These are phyloP conservation scores for Illadopsis cleaveri DNA, from an alignment of 2,113 vertebrate genomes.

Conservation along the genomic window DNA sequence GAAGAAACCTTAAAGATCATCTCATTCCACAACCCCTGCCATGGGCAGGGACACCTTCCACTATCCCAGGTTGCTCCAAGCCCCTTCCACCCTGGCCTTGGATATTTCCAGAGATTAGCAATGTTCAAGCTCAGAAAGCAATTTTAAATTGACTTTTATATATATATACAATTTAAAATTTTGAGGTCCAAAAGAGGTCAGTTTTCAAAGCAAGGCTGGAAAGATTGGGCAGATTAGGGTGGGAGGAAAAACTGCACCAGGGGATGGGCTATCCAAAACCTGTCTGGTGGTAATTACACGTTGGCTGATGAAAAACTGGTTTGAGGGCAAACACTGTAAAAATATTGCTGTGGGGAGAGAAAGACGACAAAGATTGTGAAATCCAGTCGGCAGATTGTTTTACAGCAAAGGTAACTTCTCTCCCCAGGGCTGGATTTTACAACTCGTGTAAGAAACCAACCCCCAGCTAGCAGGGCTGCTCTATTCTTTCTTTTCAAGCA, in stretches of 20 bases:
- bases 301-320: not conserved
- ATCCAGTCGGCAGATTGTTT: not conserved
- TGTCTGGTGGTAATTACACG: not conserved
- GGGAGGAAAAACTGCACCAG: not conserved
- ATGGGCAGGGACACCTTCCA: not conserved
- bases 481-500: not conserved
- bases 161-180: not conserved
- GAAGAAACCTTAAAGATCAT: not conserved
- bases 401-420: not conserved
- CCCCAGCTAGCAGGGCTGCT: not conserved
- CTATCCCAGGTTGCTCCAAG: not conserved
- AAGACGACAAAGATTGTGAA: not conserved
- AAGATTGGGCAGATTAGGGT: not conserved
- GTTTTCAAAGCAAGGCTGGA: not conserved
- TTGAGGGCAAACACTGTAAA: constrained; percentile 20
- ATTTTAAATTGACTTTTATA: not conserved
- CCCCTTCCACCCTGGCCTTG: rapidly evolving
- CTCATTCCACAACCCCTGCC: not conserved
- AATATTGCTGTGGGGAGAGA: constrained; percentile 16
- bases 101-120: not conserved
- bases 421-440: constrained; percentile 22
- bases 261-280: not conserved
- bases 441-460: not conserved
- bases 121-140: not conserved
- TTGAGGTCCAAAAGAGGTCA: not conserved